phyloP scores from a whole-genome alignment of 2,888 invertebrate species.

The Synergus umbraculus region DNA sequence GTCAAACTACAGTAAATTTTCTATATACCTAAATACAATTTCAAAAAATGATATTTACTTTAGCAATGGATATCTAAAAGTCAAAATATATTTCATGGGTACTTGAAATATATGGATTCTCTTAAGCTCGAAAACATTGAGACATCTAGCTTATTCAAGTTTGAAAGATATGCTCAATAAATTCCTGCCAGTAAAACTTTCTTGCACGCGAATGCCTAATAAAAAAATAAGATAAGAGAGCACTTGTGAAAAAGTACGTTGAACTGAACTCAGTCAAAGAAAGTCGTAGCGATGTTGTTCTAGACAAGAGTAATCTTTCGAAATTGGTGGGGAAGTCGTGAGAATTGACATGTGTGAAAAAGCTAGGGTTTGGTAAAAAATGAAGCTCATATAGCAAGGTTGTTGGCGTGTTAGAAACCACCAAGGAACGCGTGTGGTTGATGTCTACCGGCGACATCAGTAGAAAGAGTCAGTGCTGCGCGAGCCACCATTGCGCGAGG shows the following conservation, averaged over 20 bases:
- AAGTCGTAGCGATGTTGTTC: background rate
- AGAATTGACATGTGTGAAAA: slow-evolving; percentile 30
- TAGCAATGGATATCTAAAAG: too few species aligned
- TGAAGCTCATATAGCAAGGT: slow-evolving; percentile 2
- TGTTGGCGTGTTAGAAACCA: background rate
- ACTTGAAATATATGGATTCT: too few species aligned
- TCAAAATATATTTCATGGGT: background rate
- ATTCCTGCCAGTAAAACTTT: background rate
- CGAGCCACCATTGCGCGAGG: slow-evolving; percentile 71
- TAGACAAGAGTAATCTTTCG: background rate
- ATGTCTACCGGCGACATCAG: slow-evolving; percentile 53
- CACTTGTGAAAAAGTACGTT: background rate
- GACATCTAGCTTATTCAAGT: background rate
- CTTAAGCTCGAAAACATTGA: background rate
- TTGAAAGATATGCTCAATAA: background rate
- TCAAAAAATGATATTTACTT: too few species aligned
- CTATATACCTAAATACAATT: too few species aligned
- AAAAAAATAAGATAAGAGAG: background rate
- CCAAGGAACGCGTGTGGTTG: slow-evolving; percentile 40
- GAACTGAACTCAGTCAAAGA: background rate
- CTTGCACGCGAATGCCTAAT: background rate
- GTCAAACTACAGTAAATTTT: too few species aligned
- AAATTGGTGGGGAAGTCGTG: slow-evolving; percentile 11
- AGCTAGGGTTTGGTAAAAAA: background rate
- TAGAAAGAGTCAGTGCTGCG: slow-evolving; percentile 73